Conservation (phyloP, 2,797 vertebrate species). For the Borostomias antarcticus region DNA sequence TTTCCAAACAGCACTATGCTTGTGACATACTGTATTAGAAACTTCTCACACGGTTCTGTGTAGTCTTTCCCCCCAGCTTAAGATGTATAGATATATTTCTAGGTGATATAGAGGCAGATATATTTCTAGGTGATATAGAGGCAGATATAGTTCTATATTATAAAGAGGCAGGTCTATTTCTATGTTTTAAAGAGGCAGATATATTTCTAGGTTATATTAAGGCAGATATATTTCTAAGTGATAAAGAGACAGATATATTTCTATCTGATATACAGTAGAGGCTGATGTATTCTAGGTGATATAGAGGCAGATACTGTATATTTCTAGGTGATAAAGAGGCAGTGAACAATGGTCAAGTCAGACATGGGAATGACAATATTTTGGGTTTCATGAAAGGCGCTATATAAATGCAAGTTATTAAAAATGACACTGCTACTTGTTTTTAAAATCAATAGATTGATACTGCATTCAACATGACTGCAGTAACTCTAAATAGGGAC, state of each 20-base stretch:
- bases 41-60: slow-evolving; percentile 60
- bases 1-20: slow-evolving; percentile 75
- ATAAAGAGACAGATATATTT: too few relatives aligned
- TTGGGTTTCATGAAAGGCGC: slow-evolving; percentile 1
- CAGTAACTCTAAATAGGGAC: too few relatives aligned
- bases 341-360: slow-evolving; percentile 43
- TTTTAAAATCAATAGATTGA: neutral
- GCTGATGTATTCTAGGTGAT: too few relatives aligned
- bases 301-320: too few relatives aligned
- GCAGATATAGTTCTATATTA: slow-evolving; percentile 63
- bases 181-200: slow-evolving; percentile 52
- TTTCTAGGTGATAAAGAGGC: slow-evolving; percentile 48
- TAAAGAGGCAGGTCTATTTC: slow-evolving; percentile 61
- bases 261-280: too few relatives aligned
- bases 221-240: too few relatives aligned
- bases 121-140: slow-evolving; percentile 62
- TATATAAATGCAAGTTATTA: too few relatives aligned
- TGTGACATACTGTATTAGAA: slow-evolving; percentile 78
- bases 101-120: slow-evolving; percentile 51
- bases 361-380: slow-evolving; percentile 46
- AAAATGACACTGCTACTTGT: too few relatives aligned
- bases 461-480: neutral
- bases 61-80: slow-evolving; percentile 24
- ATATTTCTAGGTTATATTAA: too few relatives aligned
- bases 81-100: slow-evolving; percentile 59